Conservation (phyloP, 2,113 vertebrate genomes). For the Xiphorhynchus elegans region DNA sequence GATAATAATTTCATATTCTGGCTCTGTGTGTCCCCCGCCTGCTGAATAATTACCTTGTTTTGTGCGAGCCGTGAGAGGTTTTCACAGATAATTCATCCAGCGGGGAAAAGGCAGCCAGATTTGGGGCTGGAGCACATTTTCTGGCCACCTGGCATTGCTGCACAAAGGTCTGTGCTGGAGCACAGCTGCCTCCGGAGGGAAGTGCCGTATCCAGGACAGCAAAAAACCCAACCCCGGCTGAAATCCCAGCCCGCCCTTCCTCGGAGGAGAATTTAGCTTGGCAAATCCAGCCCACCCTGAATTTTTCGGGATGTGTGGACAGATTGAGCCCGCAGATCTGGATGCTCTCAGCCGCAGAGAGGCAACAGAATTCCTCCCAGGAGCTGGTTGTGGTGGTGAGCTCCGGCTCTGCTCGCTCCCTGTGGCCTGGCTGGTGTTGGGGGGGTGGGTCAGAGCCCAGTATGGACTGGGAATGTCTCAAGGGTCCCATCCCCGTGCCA, state of each 20-base stretch:
- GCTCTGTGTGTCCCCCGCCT: not conserved
- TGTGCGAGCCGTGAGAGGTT: conserved; percentile 14
- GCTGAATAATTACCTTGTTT: conserved; percentile 67
- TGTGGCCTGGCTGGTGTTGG: not conserved
- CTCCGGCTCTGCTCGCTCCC: not conserved
- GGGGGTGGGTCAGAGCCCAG: not conserved
- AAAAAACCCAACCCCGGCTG: not conserved
- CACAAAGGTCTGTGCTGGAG: not conserved
- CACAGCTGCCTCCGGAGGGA: conserved; percentile 11
- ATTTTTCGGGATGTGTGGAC: not conserved
- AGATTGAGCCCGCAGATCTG: not conserved
- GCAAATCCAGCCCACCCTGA: conserved; percentile 19
- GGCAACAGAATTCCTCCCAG: not conserved
- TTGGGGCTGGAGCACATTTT: conserved; percentile 11
- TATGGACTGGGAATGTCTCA: accelerated
- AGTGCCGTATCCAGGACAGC: not conserved
- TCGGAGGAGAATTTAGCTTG: not conserved
- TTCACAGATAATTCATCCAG: conserved; percentile 50
- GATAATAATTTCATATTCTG: conserved; percentile 45
- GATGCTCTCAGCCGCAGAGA: not conserved
- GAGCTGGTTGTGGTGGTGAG: not conserved
- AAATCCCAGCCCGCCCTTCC: not conserved
- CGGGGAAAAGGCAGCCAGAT: conserved; percentile 19
- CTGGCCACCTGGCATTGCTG: conserved; percentile 51
- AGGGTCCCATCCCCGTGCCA: not conserved